These are phyloP conservation scores for Acinonyx jubatus DNA, from an alignment of 2,113 vertebrate genomes.

Conservation along the genomic window DNA sequence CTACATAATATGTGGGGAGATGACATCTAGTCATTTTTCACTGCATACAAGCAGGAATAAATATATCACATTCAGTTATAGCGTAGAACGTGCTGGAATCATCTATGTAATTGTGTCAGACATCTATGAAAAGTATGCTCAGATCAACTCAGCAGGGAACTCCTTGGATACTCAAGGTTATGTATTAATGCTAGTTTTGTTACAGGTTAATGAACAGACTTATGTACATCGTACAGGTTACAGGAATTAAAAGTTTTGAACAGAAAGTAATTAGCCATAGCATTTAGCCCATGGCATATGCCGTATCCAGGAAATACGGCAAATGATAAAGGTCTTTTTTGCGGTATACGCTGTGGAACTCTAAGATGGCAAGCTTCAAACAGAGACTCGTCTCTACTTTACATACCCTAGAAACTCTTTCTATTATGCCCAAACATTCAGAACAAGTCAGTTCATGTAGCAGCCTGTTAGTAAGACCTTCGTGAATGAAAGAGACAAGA, in stretches of 20 bases:
- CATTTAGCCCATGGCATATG: accelerated
- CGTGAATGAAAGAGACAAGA: background rate
- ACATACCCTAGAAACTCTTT: background rate
- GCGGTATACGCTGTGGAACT: background rate
- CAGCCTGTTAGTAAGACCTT: background rate
- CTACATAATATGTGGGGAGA: background rate
- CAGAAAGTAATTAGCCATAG: too few species aligned
- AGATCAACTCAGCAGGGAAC: background rate
- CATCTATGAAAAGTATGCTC: background rate
- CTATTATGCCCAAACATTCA: background rate
- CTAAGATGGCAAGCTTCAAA: background rate
- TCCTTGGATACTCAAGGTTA: background rate
- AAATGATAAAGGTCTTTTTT: background rate
- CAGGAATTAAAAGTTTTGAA: background rate
- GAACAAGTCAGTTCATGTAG: background rate
- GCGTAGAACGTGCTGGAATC: background rate
- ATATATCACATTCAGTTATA: background rate
- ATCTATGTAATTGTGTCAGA: background rate
- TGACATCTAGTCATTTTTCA: background rate
- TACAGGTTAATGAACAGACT: background rate
- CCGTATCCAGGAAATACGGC: background rate
- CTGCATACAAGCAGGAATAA: background rate
- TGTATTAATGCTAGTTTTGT: background rate
- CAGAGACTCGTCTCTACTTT: background rate
- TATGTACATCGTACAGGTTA: background rate